phyloP scores from a whole-genome alignment of 2,888 invertebrate species.

The Drosophila imparisetae region DNA sequence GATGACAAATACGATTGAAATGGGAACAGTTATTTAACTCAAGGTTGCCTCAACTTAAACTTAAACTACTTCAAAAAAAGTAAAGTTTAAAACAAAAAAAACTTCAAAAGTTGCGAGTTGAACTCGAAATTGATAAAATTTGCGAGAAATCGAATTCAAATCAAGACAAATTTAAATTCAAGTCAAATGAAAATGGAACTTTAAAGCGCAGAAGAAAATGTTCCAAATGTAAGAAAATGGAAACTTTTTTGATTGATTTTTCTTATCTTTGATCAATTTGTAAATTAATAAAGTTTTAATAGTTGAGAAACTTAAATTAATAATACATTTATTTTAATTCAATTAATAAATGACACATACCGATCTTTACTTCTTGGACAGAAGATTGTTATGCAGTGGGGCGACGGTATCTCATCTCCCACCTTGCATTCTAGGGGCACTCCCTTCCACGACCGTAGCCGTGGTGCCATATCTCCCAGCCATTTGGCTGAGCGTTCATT shows the following conservation, averaged over 20 bases:
- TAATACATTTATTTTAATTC: too few species aligned
- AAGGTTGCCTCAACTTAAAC: background rate
- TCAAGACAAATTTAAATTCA: background rate
- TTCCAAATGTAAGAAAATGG: background rate
- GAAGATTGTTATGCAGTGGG: too few species aligned
- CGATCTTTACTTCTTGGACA: too few species aligned
- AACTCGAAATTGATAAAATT: background rate
- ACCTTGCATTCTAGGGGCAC: too few species aligned
- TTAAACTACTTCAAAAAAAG: too few species aligned
- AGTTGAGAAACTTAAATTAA: too few species aligned
- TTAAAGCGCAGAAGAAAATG: background rate
- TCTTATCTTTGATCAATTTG: background rate
- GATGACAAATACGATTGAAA: conserved; percentile 10
- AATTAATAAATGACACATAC: too few species aligned
- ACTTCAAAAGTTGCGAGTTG: background rate
- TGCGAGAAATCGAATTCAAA: background rate
- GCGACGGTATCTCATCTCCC: too few species aligned
- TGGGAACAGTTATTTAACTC: background rate
- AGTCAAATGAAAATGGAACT: background rate
- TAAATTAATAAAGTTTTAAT: background rate
- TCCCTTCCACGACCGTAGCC: too few species aligned
- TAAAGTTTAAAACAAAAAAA: background rate
- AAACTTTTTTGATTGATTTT: background rate
- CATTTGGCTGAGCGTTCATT: too few species aligned
- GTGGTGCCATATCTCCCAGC: too few species aligned